A percentile compares a stretch with the other conserved stretches of the same genome.
These are phyloP conservation scores for Benitochromis conjunctus DNA, from an alignment of 2,113 vertebrate genomes.

Conservation along the genomic window DNA sequence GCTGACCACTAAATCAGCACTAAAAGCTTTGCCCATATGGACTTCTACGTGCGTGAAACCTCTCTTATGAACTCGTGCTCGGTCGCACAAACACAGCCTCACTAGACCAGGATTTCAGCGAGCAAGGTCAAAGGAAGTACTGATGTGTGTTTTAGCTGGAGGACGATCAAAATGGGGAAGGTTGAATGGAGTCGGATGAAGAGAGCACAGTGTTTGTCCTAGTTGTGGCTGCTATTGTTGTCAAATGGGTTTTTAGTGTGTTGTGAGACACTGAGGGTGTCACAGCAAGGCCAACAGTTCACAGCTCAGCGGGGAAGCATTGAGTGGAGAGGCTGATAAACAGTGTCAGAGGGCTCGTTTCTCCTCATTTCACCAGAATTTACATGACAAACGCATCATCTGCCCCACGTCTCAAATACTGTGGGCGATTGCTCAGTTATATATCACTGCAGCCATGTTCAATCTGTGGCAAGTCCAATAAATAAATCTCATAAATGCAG, in stretches of 20 bases:
- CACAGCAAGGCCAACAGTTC: slow-evolving; percentile 45
- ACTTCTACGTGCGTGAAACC: not conserved
- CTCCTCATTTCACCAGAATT: not conserved
- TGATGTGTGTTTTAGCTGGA: not conserved
- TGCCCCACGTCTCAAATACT: not conserved
- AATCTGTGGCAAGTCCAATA: not conserved
- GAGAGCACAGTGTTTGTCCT: not conserved
- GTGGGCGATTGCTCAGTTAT: not conserved
- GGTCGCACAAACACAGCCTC: not conserved
- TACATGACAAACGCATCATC: not conserved
- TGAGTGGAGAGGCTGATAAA: not conserved
- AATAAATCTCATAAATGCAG: not conserved
- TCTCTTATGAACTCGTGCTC: not conserved
- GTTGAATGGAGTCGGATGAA: not conserved
- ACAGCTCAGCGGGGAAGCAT: slow-evolving; percentile 43
- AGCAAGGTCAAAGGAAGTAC: not conserved
- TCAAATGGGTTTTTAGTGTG: slow-evolving; percentile 18
- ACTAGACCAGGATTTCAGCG: not conserved
- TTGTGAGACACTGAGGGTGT: not conserved
- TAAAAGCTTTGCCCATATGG: slow-evolving; percentile 28
- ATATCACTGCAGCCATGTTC: not conserved
- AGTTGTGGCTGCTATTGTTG: slow-evolving; percentile 14
- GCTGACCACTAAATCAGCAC: slow-evolving; percentile 26
- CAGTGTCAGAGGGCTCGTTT: not conserved
- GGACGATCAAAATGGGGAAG: not conserved